A percentile compares a stretch with the other conserved stretches of the same genome.
Evolutionary conservation across 2,113 vertebrate species (phyloP).

Genomic region (Cavia porcellus): DNA sequence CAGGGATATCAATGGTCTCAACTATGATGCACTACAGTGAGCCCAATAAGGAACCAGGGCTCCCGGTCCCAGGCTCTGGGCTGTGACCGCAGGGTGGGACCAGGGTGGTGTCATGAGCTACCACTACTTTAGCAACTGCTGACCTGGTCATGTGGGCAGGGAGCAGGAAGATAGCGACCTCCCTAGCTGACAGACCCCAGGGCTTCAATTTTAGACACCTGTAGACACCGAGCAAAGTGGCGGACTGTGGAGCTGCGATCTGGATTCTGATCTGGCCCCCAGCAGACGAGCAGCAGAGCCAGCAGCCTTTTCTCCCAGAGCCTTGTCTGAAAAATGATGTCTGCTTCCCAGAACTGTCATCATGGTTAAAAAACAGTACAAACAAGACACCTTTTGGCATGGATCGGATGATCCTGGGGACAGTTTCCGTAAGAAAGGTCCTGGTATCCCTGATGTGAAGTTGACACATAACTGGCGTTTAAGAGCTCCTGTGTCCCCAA

Average conservation of each 20-base stretch:
- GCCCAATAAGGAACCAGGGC: neutral
- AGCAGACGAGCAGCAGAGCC: too few relatives aligned
- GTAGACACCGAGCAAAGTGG: neutral
- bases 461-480: too few relatives aligned
- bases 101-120: rapidly evolving
- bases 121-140: neutral
- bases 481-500: neutral
- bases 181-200: neutral
- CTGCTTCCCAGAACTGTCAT: neutral
- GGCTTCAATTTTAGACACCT: neutral
- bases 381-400: neutral
- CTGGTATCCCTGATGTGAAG: rapidly evolving
- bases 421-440: neutral
- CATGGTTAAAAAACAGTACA: rapidly evolving
- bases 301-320: neutral
- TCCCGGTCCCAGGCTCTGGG: rapidly evolving
- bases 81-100: neutral
- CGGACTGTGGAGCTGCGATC: neutral
- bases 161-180: rapidly evolving
- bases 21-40: neutral
- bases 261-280: neutral
- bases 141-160: neutral
- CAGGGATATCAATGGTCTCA: neutral
- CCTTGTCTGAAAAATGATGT: neutral
- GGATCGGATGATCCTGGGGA: rapidly evolving